Base-by-base conservation (phyloP, 2,888 invertebrate genomes). In the Lasius platythorax region DNA sequence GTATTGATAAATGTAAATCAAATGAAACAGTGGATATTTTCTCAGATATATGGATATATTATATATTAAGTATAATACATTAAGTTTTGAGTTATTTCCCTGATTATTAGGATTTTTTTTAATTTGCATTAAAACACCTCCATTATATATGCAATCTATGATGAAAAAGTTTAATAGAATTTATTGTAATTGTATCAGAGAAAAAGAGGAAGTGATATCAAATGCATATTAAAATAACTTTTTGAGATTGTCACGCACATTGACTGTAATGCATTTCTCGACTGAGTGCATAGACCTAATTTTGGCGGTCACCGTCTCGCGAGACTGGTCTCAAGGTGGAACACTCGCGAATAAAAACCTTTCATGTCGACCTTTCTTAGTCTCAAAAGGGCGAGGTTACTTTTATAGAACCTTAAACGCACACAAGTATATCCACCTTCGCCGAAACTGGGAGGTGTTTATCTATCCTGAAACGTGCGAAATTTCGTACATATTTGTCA, bases 271-370 rank as follows among this genome's bases (percentile, higher is more conserved):
- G 28, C n/a, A 50, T 56, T n/a, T 56, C n/a, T 58, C 2, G 23
- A 0, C 11, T 75, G 12, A 40, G 23, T n/a, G 11, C 4, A 3
- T 37, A n/a, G 56, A 43, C 28, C 3, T 50, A 74, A 73, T 81
- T 86, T 58, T 70, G 68, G 9, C 53, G 46, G 61, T 76, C 53
- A 68, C 15, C n/a, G 43, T 74, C 23, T 85, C 82, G 58, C 56
- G 82, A 67, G 78, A 87, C 84, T 79, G 50, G 78, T 86, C 84
- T 91, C 91, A 90, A 89, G 88, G 88, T 90, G 87, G 86, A 85
- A 74, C 83, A 89, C 70, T 87, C 53, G 58, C 40, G 75, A 79
- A 56, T 61, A 72, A 76, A 63, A 3, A 33, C 23, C 1, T 63
- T 18, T 18, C 43, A 66, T 23, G 33, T 23, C 5, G 15, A 30